phyloP scores from a whole-genome alignment of 2,113 vertebrate species.

The Probosciger aterrimus region DNA sequence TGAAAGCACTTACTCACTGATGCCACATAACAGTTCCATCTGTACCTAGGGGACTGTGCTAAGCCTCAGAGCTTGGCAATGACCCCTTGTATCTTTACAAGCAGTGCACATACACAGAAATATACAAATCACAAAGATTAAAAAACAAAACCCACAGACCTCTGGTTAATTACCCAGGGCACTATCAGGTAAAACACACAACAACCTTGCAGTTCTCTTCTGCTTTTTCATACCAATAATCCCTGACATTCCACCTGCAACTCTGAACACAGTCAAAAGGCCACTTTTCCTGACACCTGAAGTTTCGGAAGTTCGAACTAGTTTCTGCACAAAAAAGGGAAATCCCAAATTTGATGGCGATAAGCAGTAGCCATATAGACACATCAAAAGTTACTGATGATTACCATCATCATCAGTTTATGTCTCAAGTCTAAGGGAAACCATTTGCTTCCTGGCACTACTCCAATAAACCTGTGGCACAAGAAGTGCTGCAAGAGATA shows the following conservation, averaged over 20 bases:
- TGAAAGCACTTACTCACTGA: background rate
- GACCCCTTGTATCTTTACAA: background rate
- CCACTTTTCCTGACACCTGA: background rate
- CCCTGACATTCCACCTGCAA: background rate
- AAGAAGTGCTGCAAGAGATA: background rate
- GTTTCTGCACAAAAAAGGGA: background rate
- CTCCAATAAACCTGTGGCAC: background rate
- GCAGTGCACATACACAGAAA: background rate
- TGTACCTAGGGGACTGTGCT: background rate
- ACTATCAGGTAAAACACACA: background rate
- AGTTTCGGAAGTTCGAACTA: background rate
- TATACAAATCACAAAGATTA: background rate
- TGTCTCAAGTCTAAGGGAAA: background rate
- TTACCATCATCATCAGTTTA: background rate
- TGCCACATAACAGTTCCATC: background rate
- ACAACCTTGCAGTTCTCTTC: background rate
- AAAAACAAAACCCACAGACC: fast-evolving
- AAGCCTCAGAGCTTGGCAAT: background rate
- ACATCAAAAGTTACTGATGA: background rate
- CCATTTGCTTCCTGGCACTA: background rate
- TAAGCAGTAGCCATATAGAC: background rate
- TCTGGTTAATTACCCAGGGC: background rate
- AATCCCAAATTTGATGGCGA: background rate
- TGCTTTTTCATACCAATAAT: background rate
- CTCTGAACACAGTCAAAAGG: background rate